Evolutionary conservation across 2,888 invertebrate species (phyloP).

Genomic region (Clostera curtula): DNA sequence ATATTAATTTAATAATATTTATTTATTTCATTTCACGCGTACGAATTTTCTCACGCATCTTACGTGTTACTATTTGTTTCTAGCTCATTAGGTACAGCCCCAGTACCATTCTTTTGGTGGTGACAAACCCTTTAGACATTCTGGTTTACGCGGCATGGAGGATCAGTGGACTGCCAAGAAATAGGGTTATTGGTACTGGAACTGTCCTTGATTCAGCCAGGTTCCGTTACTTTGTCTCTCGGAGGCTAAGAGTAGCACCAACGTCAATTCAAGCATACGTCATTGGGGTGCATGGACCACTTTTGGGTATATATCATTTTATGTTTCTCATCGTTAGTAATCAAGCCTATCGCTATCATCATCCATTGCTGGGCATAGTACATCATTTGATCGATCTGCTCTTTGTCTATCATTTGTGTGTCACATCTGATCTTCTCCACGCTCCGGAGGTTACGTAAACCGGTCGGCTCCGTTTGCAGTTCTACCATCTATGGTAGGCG

Average conservation of each 20-base stretch:
- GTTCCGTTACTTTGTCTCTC: background rate
- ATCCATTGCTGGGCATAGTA: too few relatives aligned
- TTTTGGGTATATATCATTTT: background rate
- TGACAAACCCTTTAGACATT: background rate
- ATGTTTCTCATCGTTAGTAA: too few relatives aligned
- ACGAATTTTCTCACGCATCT: too few relatives aligned
- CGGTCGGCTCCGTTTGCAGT: too few relatives aligned
- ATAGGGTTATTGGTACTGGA: background rate
- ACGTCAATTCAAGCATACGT: background rate
- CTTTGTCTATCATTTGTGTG: too few relatives aligned
- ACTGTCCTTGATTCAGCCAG: background rate
- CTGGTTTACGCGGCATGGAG: background rate
- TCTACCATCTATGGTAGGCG: too few relatives aligned
- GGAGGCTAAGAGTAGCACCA: background rate
- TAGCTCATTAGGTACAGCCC: background rate
- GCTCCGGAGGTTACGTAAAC: too few relatives aligned
- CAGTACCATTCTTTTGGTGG: background rate
- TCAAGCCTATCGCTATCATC: too few relatives aligned
- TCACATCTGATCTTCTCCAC: too few relatives aligned
- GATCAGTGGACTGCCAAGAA: background rate
- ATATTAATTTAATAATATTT: too few relatives aligned
- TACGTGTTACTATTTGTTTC: background rate
- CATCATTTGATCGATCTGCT: too few relatives aligned
- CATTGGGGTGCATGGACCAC: conserved; percentile 1
- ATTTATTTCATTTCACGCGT: too few relatives aligned